phyloP scores from a whole-genome alignment of 2,888 invertebrate genomes.

The Myopa tessellatipennis region DNA sequence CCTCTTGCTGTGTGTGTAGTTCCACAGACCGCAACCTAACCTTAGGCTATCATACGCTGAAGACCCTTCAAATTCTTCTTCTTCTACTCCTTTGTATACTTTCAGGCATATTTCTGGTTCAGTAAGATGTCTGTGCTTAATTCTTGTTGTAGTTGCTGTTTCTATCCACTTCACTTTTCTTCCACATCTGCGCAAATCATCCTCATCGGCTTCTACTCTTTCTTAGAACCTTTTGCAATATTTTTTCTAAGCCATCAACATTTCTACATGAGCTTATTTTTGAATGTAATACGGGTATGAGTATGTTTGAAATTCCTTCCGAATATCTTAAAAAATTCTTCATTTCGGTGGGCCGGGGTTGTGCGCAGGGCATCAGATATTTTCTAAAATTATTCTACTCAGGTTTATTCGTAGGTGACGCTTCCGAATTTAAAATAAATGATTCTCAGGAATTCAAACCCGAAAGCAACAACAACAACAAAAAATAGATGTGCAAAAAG shows the following conservation, averaged over 20 bases:
- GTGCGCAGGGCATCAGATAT: background rate
- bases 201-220: background rate
- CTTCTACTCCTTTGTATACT: too few relatives aligned
- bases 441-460: conserved; percentile 5
- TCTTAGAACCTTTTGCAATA: background rate
- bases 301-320: conserved; percentile 1
- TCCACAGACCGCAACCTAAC: too few relatives aligned
- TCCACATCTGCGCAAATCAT: background rate
- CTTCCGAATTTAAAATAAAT: conserved; percentile 35
- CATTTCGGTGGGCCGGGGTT: background rate
- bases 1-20: too few relatives aligned
- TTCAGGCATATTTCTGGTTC: background rate
- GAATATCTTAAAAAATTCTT: background rate
- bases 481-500: conserved; percentile 12
- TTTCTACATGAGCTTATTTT: too few relatives aligned
- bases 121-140: background rate
- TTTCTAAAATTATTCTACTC: conserved; percentile 29
- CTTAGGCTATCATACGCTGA: too few relatives aligned
- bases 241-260: conserved; percentile 7
- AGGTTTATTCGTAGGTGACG: conserved; percentile 20
- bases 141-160: background rate
- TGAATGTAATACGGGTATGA: too few relatives aligned
- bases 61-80: too few relatives aligned
- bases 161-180: background rate
- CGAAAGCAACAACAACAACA: background rate